Percentiles rank a stretch among this genome's conserved stretches.
Conservation (phyloP, 2,113 vertebrate species). For the Panthera tigris region DNA sequence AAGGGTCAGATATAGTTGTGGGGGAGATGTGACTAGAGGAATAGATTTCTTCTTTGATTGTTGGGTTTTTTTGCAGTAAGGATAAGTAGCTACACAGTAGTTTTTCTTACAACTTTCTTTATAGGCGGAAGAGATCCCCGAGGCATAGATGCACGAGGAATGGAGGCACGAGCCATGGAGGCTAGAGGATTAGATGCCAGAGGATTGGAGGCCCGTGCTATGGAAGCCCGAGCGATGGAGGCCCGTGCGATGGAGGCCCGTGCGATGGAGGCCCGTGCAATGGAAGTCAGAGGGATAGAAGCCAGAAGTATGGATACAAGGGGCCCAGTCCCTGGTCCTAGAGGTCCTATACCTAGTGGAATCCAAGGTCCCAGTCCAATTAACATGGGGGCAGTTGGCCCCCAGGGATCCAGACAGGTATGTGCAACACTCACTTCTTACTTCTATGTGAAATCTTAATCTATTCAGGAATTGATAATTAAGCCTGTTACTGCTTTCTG, state of each 20-base stretch:
- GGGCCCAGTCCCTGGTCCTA: slow-evolving; percentile 90
- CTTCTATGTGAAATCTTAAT: not conserved
- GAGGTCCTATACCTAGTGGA: slow-evolving; percentile 91
- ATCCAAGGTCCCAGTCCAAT: slow-evolving; percentile 92
- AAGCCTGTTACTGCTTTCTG: slow-evolving; percentile 34
- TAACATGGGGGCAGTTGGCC: slow-evolving; percentile 89
- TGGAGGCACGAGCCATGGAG: slow-evolving; percentile 92
- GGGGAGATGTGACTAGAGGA: not conserved
- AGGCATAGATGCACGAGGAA: slow-evolving; percentile 84
- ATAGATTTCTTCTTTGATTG: slow-evolving; percentile 30
- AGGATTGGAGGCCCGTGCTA: slow-evolving; percentile 85
- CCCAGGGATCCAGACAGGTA: slow-evolving; percentile 91
- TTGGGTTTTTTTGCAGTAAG: not conserved
- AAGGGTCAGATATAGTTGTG: not conserved
- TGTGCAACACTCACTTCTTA: not conserved
- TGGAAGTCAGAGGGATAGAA: slow-evolving; percentile 90
- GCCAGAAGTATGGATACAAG: slow-evolving; percentile 88
- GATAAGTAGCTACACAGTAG: not conserved
- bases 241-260: slow-evolving; percentile 85
- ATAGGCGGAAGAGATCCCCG: slow-evolving; percentile 91
- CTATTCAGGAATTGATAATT: not conserved
- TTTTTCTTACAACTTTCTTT: slow-evolving; percentile 67
- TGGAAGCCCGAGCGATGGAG: slow-evolving; percentile 85
- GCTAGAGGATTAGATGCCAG: slow-evolving; percentile 82
- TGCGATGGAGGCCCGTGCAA: slow-evolving; percentile 86